A percentile compares a stretch with the other conserved stretches of the same genome.
Conservation (phyloP, 2,797 vertebrate genomes). For the Heliangelus exortis region DNA sequence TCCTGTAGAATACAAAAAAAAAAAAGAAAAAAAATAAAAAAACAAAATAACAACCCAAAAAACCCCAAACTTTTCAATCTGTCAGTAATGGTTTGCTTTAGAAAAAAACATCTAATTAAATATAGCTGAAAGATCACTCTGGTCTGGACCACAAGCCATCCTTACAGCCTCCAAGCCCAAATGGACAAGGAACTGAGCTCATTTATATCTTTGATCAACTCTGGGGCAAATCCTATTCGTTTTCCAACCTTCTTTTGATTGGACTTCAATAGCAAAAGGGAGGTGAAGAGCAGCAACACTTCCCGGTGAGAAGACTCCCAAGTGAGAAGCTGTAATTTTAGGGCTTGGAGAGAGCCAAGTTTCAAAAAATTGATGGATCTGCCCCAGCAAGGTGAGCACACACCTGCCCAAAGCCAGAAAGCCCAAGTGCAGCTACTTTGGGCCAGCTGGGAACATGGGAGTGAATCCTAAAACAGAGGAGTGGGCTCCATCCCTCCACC, state of each 20-base stretch:
- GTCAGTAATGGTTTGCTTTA: background rate
- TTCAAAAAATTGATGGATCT: background rate
- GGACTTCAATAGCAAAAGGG: background rate
- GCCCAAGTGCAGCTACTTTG: background rate
- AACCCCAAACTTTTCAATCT: background rate
- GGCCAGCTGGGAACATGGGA: background rate
- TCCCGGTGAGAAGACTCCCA: background rate
- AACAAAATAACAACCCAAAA: too few relatives aligned
- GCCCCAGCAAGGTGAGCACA: background rate
- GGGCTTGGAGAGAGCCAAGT: background rate
- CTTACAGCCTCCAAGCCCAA: background rate
- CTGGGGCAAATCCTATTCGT: background rate
- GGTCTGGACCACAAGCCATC: background rate
- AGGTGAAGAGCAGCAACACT: fast-evolving
- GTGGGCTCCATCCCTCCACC: background rate
- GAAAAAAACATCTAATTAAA: background rate
- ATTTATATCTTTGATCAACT: background rate
- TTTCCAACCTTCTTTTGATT: background rate
- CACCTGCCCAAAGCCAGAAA: background rate
- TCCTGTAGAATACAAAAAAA: background rate
- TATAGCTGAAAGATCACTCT: background rate
- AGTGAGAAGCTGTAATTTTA: background rate
- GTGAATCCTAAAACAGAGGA: background rate
- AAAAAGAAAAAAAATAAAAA: background rate
- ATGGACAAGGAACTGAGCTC: background rate